These are phyloP conservation scores for Parazoanthus atlanticus DNA, from an alignment of 92 coral and sea anemone genomes.

Conservation along the genomic window DNA sequence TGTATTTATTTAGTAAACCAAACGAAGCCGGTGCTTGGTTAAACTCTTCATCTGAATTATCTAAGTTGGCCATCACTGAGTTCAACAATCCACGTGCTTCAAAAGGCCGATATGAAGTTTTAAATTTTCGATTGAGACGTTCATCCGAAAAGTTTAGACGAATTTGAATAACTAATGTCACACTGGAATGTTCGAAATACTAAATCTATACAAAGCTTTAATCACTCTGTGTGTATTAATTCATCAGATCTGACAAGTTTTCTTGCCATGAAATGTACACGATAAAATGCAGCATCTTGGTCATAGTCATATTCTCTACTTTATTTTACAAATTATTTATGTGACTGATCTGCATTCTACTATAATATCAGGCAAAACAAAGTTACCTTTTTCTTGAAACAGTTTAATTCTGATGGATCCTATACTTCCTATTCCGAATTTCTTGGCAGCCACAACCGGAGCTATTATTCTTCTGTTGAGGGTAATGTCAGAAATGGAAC, in stretches of 20 bases:
- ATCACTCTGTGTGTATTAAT: not conserved
- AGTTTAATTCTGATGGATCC: not conserved
- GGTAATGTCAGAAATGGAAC: not conserved
- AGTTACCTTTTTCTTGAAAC: not conserved
- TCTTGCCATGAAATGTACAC: not conserved
- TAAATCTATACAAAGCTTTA: not conserved
- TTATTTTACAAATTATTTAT: not conserved
- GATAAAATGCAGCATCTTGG: not conserved
- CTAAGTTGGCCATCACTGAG: not conserved
- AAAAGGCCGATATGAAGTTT: not conserved
- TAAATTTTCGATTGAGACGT: not conserved
- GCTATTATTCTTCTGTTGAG: not conserved
- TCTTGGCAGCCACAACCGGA: not conserved
- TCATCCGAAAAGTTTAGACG: not conserved
- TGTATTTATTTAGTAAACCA: no score
- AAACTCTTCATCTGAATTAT: not conserved
- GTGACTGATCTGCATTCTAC: not conserved
- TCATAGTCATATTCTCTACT: not conserved
- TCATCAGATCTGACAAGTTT: not conserved
- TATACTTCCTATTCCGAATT: not conserved
- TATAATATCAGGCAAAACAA: not conserved
- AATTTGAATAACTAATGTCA: not conserved
- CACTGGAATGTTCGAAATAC: not conserved
- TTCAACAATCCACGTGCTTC: not conserved
- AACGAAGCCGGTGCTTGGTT: not conserved